Conservation (phyloP, 2,113 vertebrate species). For the Brienomyrus brachyistius region DNA sequence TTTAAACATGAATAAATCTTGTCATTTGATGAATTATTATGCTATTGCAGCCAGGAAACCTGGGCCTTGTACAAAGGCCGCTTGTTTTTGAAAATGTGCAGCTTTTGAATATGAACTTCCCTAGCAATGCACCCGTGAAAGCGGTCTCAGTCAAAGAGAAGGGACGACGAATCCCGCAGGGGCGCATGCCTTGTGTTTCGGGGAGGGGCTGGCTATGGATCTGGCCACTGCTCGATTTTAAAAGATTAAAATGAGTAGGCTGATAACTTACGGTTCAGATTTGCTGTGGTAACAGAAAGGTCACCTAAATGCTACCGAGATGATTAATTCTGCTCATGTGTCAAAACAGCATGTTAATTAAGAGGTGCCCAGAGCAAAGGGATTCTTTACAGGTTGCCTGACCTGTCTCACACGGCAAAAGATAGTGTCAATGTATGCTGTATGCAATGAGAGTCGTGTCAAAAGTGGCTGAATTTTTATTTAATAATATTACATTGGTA, state of each 20-base stretch:
- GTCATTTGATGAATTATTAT: neutral
- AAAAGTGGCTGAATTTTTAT: neutral
- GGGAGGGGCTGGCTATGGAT: neutral
- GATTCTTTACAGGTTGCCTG: neutral
- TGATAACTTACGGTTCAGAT: neutral
- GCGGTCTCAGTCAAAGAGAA: neutral
- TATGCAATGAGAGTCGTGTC: neutral
- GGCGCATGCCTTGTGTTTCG: too few species aligned
- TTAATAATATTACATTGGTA: neutral
- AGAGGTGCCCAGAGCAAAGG: neutral
- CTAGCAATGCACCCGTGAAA: neutral
- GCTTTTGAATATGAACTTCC: neutral
- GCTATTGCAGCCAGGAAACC: neutral
- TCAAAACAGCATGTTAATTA: slow-evolving; percentile 1
- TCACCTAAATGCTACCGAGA: slow-evolving; percentile 7
- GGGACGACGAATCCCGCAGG: neutral
- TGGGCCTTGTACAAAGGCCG: neutral
- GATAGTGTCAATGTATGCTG: neutral
- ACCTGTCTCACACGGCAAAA: slow-evolving; percentile 1
- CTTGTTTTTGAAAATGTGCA: neutral
- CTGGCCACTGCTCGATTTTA: neutral
- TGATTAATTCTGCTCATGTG: neutral
- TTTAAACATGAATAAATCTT: neutral
- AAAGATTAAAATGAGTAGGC: neutral
- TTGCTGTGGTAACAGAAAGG: slow-evolving; percentile 10